Percentiles rank a stretch among this genome's conserved stretches.
Evolutionary conservation across 35 echinoderm and acorn worm genomes (phyloP).

Genomic region (Hemicentrotus pulcherrimus): DNA sequence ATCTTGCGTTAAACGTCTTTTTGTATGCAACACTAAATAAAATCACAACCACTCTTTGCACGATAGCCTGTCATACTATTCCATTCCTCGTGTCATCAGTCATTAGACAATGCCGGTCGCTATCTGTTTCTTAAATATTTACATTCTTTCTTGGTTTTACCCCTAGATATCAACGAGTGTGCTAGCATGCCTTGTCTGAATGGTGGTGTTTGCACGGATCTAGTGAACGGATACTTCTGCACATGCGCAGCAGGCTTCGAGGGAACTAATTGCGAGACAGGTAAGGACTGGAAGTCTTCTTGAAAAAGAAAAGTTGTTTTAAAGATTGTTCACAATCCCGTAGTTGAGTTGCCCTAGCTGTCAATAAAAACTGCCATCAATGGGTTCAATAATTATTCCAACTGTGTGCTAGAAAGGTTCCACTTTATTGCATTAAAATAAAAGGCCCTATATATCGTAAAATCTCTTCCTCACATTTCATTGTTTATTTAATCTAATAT

Average conservation of each 20-base stretch:
- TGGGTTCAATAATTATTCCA: too few species aligned
- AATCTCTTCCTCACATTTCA: too few species aligned
- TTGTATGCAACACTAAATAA: background rate
- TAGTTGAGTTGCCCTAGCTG: too few species aligned
- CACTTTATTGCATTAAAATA: too few species aligned
- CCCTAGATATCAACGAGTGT: constrained; percentile 57
- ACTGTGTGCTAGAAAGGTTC: too few species aligned
- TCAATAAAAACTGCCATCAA: too few species aligned
- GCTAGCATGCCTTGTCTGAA: constrained; percentile 48
- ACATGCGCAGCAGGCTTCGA: constrained; percentile 32
- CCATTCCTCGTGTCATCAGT: background rate
- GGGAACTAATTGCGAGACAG: constrained; percentile 48
- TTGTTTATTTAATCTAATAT: too few species aligned
- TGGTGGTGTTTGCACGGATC: constrained; percentile 59
- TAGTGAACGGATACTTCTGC: constrained; percentile 32
- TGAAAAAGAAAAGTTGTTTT: too few species aligned
- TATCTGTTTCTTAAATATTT: background rate
- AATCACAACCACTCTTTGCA: background rate
- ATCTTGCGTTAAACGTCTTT: background rate
- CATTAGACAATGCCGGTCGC: background rate
- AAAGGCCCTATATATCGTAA: too few species aligned
- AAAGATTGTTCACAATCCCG: too few species aligned
- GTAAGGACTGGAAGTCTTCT: background rate
- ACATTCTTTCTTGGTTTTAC: background rate
- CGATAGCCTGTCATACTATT: background rate